Base-by-base conservation (phyloP, 2,113 vertebrate genomes). In the Pavo muticus region DNA sequence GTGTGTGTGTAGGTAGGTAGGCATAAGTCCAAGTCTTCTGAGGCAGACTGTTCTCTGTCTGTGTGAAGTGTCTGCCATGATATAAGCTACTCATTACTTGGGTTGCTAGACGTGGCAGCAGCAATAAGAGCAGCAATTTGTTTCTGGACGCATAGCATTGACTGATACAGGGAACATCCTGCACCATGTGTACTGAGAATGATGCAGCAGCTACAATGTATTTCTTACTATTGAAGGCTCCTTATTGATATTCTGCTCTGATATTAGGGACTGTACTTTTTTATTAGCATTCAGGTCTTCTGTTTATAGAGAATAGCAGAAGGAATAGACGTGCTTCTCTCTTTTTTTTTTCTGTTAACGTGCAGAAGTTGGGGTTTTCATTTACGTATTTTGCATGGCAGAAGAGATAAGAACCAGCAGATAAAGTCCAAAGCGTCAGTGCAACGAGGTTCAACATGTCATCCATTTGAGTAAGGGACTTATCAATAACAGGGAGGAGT, bases 361-460 rank as follows among this genome's bases (percentile, higher is more conserved):
- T 96, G 91, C 93, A 88, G 83, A 90, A 90, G 77, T 69, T 81
- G 74, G 15, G 47, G 85, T 90, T 87, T 75, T 79, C 68, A 29
- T 84, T 67, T 15, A 52, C 61, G 1, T 44, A 84, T 84, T 88
- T 91, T 64, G 82, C 4, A 0, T 93, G 90, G 88, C 42, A 86
- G 63, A 79, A 72, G 56, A 79, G 89, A 96, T 96, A 95, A 92
- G 73, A 82, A 69, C 30, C 75, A 57, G 37, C 12, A 84, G 91
- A 96, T 96, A 96, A 92, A 88, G 72, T 75, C 74, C 50, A 93
- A 68, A 95, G 93, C 87, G 65, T 95, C 91, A 96, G 45, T 80
- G 47, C 12, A n/a, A 61, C 1, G 0, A 67, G 32, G 77, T 86
- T 80, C 68, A 93, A 71, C 32, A 11, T 90, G 72, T 70, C 69